Conservation (phyloP, 2,888 invertebrate genomes). For the Drosophila dives region DNA sequence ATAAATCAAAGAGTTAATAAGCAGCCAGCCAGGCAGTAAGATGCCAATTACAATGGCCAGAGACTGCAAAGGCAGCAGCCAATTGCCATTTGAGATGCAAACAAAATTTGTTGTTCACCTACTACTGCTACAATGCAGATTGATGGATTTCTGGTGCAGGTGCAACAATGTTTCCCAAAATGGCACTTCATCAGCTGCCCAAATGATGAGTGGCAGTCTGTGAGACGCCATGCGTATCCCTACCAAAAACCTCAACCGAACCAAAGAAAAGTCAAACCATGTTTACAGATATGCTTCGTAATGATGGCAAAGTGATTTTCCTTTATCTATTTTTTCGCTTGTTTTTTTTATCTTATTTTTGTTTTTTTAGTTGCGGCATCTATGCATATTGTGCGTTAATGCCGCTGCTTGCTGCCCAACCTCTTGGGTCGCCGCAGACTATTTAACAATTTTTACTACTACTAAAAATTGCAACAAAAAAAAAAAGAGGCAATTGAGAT, state of each 20-base stretch:
- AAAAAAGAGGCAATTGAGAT: conserved; percentile 53
- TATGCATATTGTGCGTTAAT: conserved; percentile 39
- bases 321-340: conserved; percentile 42
- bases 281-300: conserved; percentile 34
- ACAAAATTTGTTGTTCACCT: conserved; percentile 50
- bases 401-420: conserved; percentile 43
- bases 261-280: neutral
- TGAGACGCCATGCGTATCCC: conserved; percentile 26
- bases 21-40: conserved; percentile 31
- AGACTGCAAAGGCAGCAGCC: conserved; percentile 16
- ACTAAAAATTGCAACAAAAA: conserved; percentile 64
- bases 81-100: conserved; percentile 13
- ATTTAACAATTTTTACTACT: conserved; percentile 79
- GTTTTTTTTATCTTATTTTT: neutral
- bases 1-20: conserved; percentile 74
- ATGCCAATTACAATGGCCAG: conserved; percentile 48
- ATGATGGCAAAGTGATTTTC: conserved; percentile 70
- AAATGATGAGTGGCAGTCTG: conserved; percentile 56
- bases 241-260: neutral
- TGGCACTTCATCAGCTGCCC: conserved; percentile 55
- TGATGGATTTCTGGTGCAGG: conserved; percentile 61
- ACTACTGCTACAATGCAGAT: conserved; percentile 44
- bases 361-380: conserved; percentile 31
- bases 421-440: conserved; percentile 72
- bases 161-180: conserved; percentile 68